Percentiles rank a stretch among this genome's conserved stretches.
phyloP scores from a whole-genome alignment of 2,888 invertebrate species.

The Dioctria linearis region DNA sequence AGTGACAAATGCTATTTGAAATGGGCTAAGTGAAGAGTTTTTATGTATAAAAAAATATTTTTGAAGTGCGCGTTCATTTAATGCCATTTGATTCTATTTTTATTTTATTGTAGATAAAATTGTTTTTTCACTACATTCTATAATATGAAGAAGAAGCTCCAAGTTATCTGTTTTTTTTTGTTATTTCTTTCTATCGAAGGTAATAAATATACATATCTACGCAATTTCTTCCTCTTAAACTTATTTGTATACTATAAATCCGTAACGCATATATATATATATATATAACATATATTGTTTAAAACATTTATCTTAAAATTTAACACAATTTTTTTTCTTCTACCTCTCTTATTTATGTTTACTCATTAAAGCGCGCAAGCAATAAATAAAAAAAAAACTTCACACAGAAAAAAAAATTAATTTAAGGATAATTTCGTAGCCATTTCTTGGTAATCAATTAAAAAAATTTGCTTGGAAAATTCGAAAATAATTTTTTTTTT shows the following conservation, averaged over 20 bases:
- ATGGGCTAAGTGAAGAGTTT: constrained; percentile 14
- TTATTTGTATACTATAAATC: constrained; percentile 17
- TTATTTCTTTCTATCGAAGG: too few species aligned
- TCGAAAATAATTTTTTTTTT: too few species aligned
- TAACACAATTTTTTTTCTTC: constrained; percentile 2
- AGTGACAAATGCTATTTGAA: constrained; percentile 7
- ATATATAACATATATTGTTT: constrained; percentile 10
- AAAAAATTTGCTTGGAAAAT: too few species aligned
- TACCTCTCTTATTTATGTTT: neutral
- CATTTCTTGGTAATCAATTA: too few species aligned
- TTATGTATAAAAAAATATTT: constrained; percentile 16
- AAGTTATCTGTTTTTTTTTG: neutral
- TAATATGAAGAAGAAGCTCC: constrained; percentile 12
- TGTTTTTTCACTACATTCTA: too few species aligned
- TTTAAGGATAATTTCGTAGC: too few species aligned
- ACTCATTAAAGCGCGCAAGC: constrained; percentile 23
- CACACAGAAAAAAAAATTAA: too few species aligned
- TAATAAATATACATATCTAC: constrained; percentile 31
- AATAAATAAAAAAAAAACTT: neutral
- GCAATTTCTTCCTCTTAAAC: constrained; percentile 25
- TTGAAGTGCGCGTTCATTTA: neutral
- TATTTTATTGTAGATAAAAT: neutral
- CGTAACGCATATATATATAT: constrained; percentile 6
- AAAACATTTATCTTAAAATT: constrained; percentile 31
- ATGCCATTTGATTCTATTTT: constrained; percentile 13